A percentile compares a stretch with the other conserved stretches of the same genome.
These are phyloP conservation scores for Cuculus canorus DNA, from an alignment of 2,797 vertebrate genomes.

Conservation along the genomic window DNA sequence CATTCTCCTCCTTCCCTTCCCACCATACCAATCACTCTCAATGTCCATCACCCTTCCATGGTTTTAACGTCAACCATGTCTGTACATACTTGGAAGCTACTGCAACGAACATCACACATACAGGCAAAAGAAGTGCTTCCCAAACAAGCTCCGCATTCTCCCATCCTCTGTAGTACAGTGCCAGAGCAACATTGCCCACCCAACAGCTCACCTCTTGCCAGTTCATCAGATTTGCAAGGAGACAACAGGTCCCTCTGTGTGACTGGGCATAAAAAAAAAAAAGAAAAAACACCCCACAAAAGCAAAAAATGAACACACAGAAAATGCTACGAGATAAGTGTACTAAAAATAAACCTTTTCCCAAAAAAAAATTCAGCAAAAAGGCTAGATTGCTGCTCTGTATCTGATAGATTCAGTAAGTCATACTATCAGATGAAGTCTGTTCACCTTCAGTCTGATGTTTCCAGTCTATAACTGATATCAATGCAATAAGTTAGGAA, in stretches of 20 bases:
- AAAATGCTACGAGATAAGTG: background rate
- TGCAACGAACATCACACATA: accelerated
- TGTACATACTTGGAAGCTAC: background rate
- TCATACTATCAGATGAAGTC: background rate
- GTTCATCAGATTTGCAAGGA: background rate
- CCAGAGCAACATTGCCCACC: no score
- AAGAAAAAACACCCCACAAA: no score
- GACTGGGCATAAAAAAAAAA: background rate
- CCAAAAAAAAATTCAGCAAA: background rate
- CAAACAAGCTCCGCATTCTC: background rate
- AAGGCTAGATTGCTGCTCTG: background rate
- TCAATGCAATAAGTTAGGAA: background rate
- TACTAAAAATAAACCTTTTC: background rate
- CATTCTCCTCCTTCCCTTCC: background rate
- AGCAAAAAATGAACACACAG: background rate
- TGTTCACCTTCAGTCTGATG: background rate
- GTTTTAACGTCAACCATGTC: background rate
- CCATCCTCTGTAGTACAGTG: background rate
- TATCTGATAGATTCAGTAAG: background rate
- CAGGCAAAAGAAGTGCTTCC: background rate
- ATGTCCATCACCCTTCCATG: background rate
- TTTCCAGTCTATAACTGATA: background rate
- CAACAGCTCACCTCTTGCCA: background rate
- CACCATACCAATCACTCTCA: accelerated
- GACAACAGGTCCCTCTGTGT: accelerated